phyloP scores from a whole-genome alignment of 1,140 invertebrate genomes.

The Trichogramma pretiosum region DNA sequence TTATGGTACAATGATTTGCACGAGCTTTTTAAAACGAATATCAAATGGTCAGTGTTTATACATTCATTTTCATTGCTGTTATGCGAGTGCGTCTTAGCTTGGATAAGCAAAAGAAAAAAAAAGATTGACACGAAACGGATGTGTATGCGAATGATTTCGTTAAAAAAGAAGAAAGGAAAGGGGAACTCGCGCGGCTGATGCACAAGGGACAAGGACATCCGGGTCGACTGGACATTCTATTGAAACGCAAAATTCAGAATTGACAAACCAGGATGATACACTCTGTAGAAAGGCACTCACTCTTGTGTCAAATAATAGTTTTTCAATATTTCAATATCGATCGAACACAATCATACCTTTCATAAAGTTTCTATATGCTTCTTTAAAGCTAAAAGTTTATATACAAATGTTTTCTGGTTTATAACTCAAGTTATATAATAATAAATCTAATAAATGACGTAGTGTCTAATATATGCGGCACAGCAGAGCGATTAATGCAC shows the following conservation, averaged over 20 bases:
- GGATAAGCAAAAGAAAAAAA: background rate
- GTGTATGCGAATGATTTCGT: slow-evolving; percentile 2
- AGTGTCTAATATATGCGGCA: slow-evolving; percentile 23
- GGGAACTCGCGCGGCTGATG: background rate
- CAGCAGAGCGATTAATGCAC: slow-evolving; percentile 11
- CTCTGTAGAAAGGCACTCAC: slow-evolving; percentile 8
- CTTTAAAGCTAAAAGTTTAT: too few species aligned
- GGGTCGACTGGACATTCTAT: slow-evolving; percentile 1
- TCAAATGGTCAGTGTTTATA: too few species aligned
- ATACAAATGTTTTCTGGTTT: slow-evolving; percentile 32
- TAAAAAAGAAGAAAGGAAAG: slow-evolving; percentile 5
- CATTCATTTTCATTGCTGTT: too few species aligned
- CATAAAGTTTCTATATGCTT: too few species aligned
- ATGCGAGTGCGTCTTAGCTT: too few species aligned
- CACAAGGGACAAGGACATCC: slow-evolving; percentile 14
- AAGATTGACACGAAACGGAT: background rate
- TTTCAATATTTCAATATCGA: slow-evolving; percentile 35
- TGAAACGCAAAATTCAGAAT: slow-evolving; percentile 1
- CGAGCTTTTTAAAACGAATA: too few species aligned
- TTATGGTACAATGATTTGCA: too few species aligned
- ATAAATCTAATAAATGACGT: too few species aligned
- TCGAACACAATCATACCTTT: too few species aligned
- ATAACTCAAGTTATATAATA: too few species aligned
- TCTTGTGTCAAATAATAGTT: slow-evolving; percentile 18
- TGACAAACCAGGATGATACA: background rate